These are phyloP conservation scores for Onychostruthus taczanowskii DNA, from an alignment of 2,113 vertebrate species.

Conservation along the genomic window DNA sequence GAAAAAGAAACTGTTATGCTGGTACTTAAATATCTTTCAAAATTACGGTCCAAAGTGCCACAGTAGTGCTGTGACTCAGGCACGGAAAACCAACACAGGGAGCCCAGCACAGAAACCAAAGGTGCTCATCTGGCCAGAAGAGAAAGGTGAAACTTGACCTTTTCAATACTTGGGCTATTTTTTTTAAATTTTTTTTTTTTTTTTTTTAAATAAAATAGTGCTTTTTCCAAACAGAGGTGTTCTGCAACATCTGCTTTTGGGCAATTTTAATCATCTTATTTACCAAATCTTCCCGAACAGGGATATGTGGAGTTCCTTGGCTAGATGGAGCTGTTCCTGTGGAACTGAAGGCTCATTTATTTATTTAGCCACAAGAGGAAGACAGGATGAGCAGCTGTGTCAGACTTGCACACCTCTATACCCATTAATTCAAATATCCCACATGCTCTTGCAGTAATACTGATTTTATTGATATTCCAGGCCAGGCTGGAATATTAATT, in stretches of 20 bases:
- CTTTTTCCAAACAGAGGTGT: not conserved
- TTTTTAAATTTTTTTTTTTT: not conserved
- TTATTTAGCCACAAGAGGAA: not conserved
- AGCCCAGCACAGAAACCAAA: not conserved
- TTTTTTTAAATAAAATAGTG: not conserved
- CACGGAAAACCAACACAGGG: accelerated
- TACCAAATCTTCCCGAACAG: not conserved
- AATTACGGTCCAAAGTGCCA: not conserved
- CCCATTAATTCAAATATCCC: not conserved
- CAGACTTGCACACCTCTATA: not conserved
- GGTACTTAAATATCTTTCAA: not conserved
- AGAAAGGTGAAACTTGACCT: not conserved
- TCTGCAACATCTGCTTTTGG: not conserved
- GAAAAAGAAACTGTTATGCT: not conserved
- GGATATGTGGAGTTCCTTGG: not conserved
- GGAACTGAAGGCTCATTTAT: not conserved
- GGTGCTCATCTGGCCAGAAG: not conserved
- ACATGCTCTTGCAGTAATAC: not conserved
- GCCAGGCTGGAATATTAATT: not conserved
- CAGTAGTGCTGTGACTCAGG: not conserved
- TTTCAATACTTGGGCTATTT: not conserved
- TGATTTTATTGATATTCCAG: not conserved
- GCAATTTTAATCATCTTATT: not conserved
- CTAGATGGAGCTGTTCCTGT: not conserved
- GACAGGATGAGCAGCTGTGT: not conserved